Base-by-base conservation (phyloP, 64 coral and sea anemone species). In the Anthopleura sola region DNA sequence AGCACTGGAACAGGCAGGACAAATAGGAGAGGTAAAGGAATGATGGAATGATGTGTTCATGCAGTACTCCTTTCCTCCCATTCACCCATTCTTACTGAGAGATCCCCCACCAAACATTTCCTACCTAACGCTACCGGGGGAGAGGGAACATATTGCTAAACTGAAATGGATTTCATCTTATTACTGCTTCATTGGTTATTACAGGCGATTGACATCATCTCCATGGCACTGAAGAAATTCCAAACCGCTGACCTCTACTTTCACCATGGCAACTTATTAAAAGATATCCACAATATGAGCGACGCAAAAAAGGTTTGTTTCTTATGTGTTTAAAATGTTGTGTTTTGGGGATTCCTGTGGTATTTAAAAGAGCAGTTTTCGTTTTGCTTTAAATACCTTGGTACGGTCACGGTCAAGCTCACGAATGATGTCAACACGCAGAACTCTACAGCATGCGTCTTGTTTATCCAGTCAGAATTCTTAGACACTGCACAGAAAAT, bases 251-350 rank as follows among this genome's bases (percentile, higher is more conserved):
- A 92, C 24, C 90, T 96, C 32, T 84, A 87, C 47, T 96, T 75
- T 69, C 84, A 90, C 74, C 91, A 92, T 60, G 94, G 94, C 24
- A 90, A 86, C 78, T 80, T 96, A 17, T 78, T 89, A 20, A 88
- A 92, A 75, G 90, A 92, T 36, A 36, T 89, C 34, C 90, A 87
- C 8, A 83, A 90, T n/a, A 92, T 92, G 82, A 86, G 87, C 76
- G 77, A 92, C 34, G 94, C 94, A 56, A 88, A 88, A 78, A 37
- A 96, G 71, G 94, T 96, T 49, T 6, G 50, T 68, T 49, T 87
- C 23, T 21, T 14, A 1, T 78, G 5, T 55, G 19, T 23, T 24
- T n/a, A n/a, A 44, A 24, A 2, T 78, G 15, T 26, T 71, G 13
- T 82, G 1, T 21, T 48, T 81, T 81, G 19, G 13, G n/a, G 14